Conservation (phyloP, 1,140 invertebrate species). For the Adoxophyes honmai region DNA sequence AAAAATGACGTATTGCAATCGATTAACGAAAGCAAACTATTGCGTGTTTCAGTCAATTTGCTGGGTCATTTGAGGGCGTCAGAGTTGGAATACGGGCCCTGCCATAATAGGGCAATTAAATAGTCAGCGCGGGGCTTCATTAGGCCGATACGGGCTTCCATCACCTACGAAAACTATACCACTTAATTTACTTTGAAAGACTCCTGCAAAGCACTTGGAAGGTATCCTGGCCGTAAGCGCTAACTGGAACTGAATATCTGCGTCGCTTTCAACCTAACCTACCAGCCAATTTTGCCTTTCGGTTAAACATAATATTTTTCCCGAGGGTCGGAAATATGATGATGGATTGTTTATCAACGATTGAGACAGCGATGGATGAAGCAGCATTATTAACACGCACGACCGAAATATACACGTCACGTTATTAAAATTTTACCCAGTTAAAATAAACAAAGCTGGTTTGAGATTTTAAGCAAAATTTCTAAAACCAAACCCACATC, state of each 20-base stretch:
- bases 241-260: too few relatives aligned
- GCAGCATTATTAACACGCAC: too few relatives aligned
- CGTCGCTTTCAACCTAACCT: too few relatives aligned
- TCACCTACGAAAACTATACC: conserved; percentile 19
- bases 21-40: conserved; percentile 32
- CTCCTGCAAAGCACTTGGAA: too few relatives aligned
- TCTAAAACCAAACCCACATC: conserved; percentile 17
- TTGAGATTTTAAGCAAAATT: conserved; percentile 19
- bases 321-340: too few relatives aligned
- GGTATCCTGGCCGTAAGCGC: too few relatives aligned
- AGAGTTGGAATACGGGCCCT: conserved; percentile 51
- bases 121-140: conserved; percentile 55
- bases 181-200: too few relatives aligned
- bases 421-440: not conserved
- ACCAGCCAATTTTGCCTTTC: too few relatives aligned
- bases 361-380: too few relatives aligned
- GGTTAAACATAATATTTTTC: not conserved
- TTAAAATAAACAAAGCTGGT: not conserved
- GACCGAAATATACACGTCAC: too few relatives aligned
- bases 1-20: conserved; percentile 12
- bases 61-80: conserved; percentile 57
- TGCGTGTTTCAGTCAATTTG: conserved; percentile 69
- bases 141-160: conserved; percentile 31
- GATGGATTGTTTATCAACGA: too few relatives aligned
- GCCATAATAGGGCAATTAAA: conserved; percentile 58